Base-by-base conservation (phyloP, 2,113 vertebrate species). In the Saguinus imperator region DNA sequence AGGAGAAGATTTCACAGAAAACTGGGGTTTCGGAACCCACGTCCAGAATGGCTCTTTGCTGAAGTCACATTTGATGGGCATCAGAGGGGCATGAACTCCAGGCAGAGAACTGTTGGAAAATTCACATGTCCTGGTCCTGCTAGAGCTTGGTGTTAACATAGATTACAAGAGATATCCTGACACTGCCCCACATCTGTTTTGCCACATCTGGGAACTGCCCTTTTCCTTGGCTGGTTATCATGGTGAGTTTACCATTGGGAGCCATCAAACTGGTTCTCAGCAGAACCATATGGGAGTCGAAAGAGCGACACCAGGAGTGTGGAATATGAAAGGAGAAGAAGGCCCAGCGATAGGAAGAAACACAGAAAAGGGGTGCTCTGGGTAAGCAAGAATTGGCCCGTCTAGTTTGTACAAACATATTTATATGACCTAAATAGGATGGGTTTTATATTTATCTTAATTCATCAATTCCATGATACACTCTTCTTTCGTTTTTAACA, bases 91-190 rank as follows among this genome's bases (percentile, higher is more conserved):
- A 27, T 29, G 37, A 72, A 21, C 16, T 58, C 52, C 84, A 80
- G 21, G 13, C 1, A 4, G 23, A 40, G 40, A 7, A 4, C 11
- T 17, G 8, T 14, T 29, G 43, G 45, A 68, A 50, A 45, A 45
- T 57, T n/a, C 29, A 25, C 1, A 1, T 27, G n/a, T 35, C 48
- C 25, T 68, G 58, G 10, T 17, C 48, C 29, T n/a, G 32, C 20
- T 3, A 4, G 37, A 43, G 25, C 13, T 11, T 40, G 25, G 5
- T 55, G 73, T 20, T 45, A 55, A 5, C 1, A 0, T 7, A 27
- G 2, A 23, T 25, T 20, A 27, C 29, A 37, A 91, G 55, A 75
- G 55, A 48, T 14, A 8, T 48, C 23, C 40, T 50, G 37, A 2
- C 37, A 45, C 23, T 7, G 10, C 3, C 68, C 40, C 1, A 14